phyloP scores from a whole-genome alignment of 2,113 vertebrate genomes.

The Lampris megalopsis region DNA sequence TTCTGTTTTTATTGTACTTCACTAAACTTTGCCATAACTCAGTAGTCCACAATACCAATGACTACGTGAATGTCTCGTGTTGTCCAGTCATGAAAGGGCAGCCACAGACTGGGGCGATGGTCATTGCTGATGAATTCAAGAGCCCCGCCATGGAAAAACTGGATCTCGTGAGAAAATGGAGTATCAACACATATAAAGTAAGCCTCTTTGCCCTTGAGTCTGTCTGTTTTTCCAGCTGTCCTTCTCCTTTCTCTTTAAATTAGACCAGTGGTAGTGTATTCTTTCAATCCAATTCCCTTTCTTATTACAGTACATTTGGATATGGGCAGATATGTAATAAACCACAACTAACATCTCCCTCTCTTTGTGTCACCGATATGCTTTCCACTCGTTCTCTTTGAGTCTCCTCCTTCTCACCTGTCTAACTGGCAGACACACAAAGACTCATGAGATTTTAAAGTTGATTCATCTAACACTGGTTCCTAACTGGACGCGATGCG shows the following conservation, averaged over 20 bases:
- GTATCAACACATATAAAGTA: constrained; percentile 99
- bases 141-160: constrained; percentile 98
- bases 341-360: background rate
- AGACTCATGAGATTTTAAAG: too few relatives aligned
- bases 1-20: background rate
- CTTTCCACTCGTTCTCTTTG: too few relatives aligned
- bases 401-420: too few relatives aligned
- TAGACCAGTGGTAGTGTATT: background rate
- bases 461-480: too few relatives aligned
- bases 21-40: background rate
- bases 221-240: background rate
- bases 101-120: constrained; percentile 87
- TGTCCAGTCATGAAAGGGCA: constrained; percentile 69
- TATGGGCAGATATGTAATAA: constrained; percentile 19
- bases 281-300: background rate
- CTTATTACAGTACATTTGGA: constrained; percentile 8
- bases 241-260: background rate
- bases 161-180: constrained; percentile 97
- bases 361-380: background rate
- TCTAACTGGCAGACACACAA: too few relatives aligned
- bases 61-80: constrained; percentile 48
- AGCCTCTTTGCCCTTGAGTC: constrained; percentile 13
- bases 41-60: background rate
- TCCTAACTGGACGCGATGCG: too few relatives aligned
- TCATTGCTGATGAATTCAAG: constrained; percentile 94